Percentiles rank a stretch among this genome's conserved stretches.
These are phyloP conservation scores for Hipparchia sbordonii DNA, from an alignment of 2,888 invertebrate species.

Conservation along the genomic window DNA sequence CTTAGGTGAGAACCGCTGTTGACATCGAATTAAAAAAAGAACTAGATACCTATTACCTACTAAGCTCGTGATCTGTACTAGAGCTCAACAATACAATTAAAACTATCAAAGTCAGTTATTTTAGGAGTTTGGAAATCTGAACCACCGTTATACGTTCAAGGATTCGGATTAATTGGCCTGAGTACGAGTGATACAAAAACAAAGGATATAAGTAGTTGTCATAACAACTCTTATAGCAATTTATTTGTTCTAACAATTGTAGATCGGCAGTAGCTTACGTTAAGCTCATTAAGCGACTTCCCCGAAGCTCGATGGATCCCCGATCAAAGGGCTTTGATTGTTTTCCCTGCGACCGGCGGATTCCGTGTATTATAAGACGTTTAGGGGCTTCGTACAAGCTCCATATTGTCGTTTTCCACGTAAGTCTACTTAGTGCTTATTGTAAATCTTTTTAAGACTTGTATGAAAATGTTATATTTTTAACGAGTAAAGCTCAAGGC, in stretches of 20 bases:
- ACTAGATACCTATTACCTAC: too few relatives aligned
- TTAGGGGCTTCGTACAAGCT: conserved; percentile 38
- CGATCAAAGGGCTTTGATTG: conserved; percentile 72
- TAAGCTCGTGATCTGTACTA: too few relatives aligned
- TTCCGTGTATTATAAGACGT: conserved; percentile 52
- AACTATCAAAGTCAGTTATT: too few relatives aligned
- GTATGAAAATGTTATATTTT: too few relatives aligned
- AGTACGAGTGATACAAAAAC: not conserved
- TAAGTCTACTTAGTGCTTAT: conserved; percentile 16
- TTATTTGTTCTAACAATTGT: conserved; percentile 28
- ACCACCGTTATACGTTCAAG: too few relatives aligned
- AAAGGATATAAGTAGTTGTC: not conserved
- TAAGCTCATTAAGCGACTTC: conserved; percentile 76
- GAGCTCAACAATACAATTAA: too few relatives aligned
- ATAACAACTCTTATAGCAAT: conserved; percentile 22
- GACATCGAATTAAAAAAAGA: too few relatives aligned
- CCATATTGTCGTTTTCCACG: conserved; percentile 40
- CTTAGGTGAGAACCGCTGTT: too few relatives aligned
- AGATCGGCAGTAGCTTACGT: conserved; percentile 45
- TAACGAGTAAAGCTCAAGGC: too few relatives aligned
- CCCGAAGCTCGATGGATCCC: conserved; percentile 64
- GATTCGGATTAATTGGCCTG: not conserved
- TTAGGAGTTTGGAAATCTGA: too few relatives aligned
- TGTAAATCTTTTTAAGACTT: conserved; percentile 13
- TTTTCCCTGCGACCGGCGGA: conserved; percentile 62